Conservation (phyloP, 1,140 invertebrate genomes). For the Nylanderia fulva region DNA sequence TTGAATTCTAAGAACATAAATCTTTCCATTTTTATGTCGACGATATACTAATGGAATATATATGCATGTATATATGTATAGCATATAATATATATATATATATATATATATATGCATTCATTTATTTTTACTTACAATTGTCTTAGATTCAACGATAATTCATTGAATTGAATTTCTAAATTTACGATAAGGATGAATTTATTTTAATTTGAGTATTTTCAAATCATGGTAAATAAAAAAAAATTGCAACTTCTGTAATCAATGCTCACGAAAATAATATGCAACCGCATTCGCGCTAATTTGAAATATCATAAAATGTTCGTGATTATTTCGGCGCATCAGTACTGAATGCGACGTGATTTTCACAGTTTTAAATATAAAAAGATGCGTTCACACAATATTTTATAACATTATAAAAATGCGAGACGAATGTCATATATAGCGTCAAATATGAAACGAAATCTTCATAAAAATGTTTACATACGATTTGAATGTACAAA, state of each 20-base stretch:
- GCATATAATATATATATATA: conserved; percentile 17
- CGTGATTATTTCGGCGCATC: neutral
- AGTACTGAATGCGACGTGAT: neutral
- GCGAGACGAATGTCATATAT: neutral
- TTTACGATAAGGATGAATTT: neutral
- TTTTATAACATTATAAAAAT: neutral
- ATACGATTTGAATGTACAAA: neutral
- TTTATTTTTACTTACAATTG: neutral
- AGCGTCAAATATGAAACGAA: neutral
- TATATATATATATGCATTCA: neutral
- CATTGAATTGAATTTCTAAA: neutral
- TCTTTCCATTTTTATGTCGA: neutral
- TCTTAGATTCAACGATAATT: conserved; percentile 12
- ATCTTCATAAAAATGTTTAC: neutral
- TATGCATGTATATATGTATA: too few relatives aligned
- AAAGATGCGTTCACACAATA: neutral
- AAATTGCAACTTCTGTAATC: neutral
- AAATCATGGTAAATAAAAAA: neutral
- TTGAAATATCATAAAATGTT: neutral
- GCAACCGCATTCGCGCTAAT: neutral
- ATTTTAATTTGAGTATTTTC: neutral
- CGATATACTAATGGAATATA: conserved; percentile 5
- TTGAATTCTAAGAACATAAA: neutral
- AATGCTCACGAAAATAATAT: neutral
- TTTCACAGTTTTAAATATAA: conserved; percentile 9